Evolutionary conservation across 2,888 invertebrate species (phyloP).

Genomic region (Sarcophaga rosellei): DNA sequence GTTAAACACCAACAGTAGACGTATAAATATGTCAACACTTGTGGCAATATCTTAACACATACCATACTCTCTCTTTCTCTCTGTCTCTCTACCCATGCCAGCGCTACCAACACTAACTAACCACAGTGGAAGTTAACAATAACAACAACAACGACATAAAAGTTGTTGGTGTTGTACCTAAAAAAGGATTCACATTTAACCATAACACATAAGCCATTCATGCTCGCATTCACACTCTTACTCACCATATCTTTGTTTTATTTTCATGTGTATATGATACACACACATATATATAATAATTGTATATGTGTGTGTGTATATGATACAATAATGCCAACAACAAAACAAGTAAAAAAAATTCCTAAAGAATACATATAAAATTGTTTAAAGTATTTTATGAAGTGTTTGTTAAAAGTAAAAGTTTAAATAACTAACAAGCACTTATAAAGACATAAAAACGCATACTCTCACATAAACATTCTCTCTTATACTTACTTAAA

Average conservation of each 20-base stretch:
- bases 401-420: conserved; percentile 60
- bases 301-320: background rate
- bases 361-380: conserved; percentile 28
- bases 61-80: background rate
- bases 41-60: conserved; percentile 33
- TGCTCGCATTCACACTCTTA: background rate
- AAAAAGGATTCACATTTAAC: conserved; percentile 7
- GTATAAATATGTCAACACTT: conserved; percentile 31
- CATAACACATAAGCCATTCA: background rate
- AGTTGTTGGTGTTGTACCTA: background rate
- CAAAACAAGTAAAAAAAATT: background rate
- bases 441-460: conserved; percentile 24
- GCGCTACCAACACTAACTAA: background rate
- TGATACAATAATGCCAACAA: background rate
- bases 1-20: conserved; percentile 33
- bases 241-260: background rate
- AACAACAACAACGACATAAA: conserved; percentile 7
- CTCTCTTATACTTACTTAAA: background rate
- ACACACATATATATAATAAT: background rate
- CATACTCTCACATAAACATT: background rate
- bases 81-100: no score
- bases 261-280: background rate
- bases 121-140: conserved; percentile 21
- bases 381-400: conserved; percentile 53
- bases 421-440: conserved; percentile 51